These are phyloP conservation scores for Taxidea taxus DNA, from an alignment of 2,113 vertebrate genomes.

Conservation along the genomic window DNA sequence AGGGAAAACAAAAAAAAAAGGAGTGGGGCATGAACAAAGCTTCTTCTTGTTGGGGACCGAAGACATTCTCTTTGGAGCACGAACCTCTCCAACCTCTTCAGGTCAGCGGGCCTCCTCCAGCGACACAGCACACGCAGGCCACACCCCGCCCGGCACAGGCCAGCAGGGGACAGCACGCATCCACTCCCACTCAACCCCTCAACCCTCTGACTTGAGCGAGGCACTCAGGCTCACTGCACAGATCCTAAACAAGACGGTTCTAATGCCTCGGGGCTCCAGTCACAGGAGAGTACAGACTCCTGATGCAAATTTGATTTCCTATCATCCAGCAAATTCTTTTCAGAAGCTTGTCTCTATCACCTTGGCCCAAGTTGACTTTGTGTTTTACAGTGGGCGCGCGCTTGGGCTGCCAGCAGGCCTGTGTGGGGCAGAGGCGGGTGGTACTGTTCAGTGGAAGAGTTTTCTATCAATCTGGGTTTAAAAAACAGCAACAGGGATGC, in stretches of 20 bases:
- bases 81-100: not conserved
- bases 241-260: not conserved
- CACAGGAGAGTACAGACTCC: not conserved
- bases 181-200: not conserved
- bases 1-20: too few relatives aligned
- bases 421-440: not conserved
- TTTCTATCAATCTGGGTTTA: constrained; percentile 45
- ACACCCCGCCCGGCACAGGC: too few relatives aligned
- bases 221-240: not conserved
- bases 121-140: not conserved
- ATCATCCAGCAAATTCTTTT: constrained; percentile 11
- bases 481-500: not conserved
- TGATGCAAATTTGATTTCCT: not conserved
- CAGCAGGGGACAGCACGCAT: not conserved
- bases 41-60: not conserved
- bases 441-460: constrained; percentile 28
- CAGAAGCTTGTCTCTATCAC: not conserved
- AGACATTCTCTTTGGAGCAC: not conserved
- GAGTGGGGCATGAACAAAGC: not conserved
- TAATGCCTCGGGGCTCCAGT: not conserved
- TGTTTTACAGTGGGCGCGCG: not conserved
- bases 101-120: not conserved
- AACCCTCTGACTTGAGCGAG: not conserved
- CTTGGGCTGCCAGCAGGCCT: not conserved
- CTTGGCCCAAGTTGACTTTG: not conserved